Percentiles rank a stretch among this genome's conserved stretches.
These are phyloP conservation scores for Protobothrops mucrosquamatus DNA, from an alignment of 2,113 vertebrate genomes.

Conservation along the genomic window DNA sequence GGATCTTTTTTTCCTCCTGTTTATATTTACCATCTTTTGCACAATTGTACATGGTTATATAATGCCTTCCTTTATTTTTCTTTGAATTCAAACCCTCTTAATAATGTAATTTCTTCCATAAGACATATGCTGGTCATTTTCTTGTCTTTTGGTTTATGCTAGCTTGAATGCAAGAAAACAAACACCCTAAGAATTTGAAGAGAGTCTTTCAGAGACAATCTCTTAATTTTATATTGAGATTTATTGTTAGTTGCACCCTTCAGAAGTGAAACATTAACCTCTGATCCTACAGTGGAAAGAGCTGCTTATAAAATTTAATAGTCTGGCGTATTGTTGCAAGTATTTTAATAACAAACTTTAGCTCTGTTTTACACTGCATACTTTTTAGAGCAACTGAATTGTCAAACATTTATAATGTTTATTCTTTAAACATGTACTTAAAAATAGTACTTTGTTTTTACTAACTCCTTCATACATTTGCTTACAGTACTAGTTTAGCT, in stretches of 20 bases:
- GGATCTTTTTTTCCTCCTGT: background rate
- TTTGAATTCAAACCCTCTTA: background rate
- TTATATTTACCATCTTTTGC: background rate
- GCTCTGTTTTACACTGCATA: background rate
- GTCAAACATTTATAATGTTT: background rate
- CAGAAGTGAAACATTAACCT: background rate
- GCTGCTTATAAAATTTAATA: slow-evolving; percentile 41
- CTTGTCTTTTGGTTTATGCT: background rate
- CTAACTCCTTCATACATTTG: background rate
- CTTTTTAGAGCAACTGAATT: background rate
- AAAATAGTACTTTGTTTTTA: background rate
- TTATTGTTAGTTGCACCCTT: background rate
- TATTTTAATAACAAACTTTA: slow-evolving; percentile 24
- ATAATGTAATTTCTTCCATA: background rate
- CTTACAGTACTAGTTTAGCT: background rate
- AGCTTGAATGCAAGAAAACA: background rate
- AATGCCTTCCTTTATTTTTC: background rate
- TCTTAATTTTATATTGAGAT: background rate
- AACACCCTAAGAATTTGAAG: background rate
- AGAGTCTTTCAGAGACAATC: background rate
- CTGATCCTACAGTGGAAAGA: background rate
- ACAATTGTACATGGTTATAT: background rate
- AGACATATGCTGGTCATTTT: background rate
- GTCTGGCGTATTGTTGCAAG: background rate
- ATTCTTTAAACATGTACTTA: background rate